Evolutionary conservation across 2,113 vertebrate genomes (phyloP).

Genomic region (Xenopus borealis): DNA sequence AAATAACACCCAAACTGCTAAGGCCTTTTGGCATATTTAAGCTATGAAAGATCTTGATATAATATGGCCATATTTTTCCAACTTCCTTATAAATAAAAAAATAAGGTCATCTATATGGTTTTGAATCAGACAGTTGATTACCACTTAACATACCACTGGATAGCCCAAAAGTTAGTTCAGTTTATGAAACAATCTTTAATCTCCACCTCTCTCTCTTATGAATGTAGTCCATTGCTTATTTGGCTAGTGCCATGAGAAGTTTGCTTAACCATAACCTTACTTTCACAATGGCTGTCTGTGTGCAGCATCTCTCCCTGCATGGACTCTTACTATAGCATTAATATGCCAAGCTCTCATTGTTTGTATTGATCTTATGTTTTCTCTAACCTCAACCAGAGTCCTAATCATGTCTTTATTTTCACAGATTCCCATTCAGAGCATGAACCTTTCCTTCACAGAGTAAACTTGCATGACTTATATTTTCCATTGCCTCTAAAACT

Average conservation of each 20-base stretch:
- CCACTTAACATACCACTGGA: too few species aligned
- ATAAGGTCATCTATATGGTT: too few species aligned
- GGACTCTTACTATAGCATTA: constrained; percentile 46
- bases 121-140: too few species aligned
- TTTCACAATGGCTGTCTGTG: constrained; percentile 42
- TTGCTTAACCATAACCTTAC: constrained; percentile 28
- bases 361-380: constrained; percentile 43
- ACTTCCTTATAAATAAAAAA: too few species aligned
- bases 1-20: too few species aligned
- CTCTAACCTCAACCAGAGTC: constrained; percentile 46
- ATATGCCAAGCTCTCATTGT: constrained; percentile 42
- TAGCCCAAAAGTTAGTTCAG: too few species aligned
- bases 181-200: too few species aligned
- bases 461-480: constrained; percentile 82
- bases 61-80: too few species aligned
- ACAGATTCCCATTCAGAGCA: constrained; percentile 83
- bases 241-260: constrained; percentile 12
- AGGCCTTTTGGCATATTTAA: too few species aligned
- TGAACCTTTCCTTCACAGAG: constrained; percentile 73
- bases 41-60: too few species aligned
- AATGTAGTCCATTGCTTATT: background rate
- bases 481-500: constrained; percentile 82
- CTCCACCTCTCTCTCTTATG: background rate
- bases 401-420: constrained; percentile 55
- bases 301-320: constrained; percentile 45